Percentiles rank a stretch among this genome's conserved stretches.
Conservation (phyloP, 2,888 invertebrate species). For the Rutpela maculata region DNA sequence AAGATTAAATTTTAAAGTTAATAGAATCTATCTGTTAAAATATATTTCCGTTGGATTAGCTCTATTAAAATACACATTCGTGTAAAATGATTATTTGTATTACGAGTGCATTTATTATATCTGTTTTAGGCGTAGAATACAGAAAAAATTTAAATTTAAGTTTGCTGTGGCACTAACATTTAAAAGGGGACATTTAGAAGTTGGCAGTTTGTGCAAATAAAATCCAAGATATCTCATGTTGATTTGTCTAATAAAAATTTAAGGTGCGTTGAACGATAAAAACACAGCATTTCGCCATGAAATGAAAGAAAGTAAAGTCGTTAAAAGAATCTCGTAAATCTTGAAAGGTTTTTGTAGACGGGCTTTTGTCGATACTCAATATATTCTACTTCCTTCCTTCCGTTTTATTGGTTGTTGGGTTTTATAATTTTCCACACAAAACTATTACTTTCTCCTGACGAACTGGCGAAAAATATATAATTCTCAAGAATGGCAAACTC, state of each 20-base stretch:
- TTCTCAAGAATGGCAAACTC: background rate
- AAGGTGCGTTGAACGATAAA: conserved; percentile 29
- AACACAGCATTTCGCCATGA: conserved; percentile 29
- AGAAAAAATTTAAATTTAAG: too few species aligned
- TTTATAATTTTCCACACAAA: background rate
- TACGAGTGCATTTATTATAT: too few species aligned
- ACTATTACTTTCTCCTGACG: background rate
- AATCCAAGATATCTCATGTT: background rate
- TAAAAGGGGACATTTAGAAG: background rate
- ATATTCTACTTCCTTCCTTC: conserved; percentile 2
- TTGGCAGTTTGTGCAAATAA: background rate
- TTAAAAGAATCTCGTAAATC: conserved; percentile 26
- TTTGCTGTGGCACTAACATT: background rate
- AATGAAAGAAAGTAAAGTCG: conserved; percentile 33
- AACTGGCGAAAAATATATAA: background rate
- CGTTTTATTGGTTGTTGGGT: background rate
- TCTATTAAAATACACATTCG: too few species aligned
- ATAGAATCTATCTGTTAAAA: too few species aligned
- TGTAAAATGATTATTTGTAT: too few species aligned
- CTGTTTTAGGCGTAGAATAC: too few species aligned
- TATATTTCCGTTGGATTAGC: too few species aligned
- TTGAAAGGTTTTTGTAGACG: conserved; percentile 18
- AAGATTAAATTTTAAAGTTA: too few species aligned
- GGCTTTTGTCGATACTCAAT: conserved; percentile 28
- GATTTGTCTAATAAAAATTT: conserved; percentile 30